A percentile compares a stretch with the other conserved stretches of the same genome.
These are phyloP conservation scores for Seriola dumerili DNA, from an alignment of 2,113 vertebrate species.

Conservation along the genomic window DNA sequence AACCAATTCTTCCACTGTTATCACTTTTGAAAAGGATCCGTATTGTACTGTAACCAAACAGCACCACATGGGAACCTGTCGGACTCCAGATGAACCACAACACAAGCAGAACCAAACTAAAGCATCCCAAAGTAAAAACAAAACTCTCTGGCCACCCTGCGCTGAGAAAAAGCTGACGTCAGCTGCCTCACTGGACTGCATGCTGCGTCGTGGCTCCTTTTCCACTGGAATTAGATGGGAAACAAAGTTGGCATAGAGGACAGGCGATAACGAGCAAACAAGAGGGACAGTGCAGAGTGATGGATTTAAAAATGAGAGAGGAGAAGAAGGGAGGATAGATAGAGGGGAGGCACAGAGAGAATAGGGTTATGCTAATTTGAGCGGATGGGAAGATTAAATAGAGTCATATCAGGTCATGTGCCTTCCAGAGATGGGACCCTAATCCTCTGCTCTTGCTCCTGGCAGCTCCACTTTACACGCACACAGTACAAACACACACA, in stretches of 20 bases:
- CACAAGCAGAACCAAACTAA: conserved; percentile 29
- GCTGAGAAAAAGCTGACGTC: conserved; percentile 54
- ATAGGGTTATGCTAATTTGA: conserved; percentile 61
- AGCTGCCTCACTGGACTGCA: conserved; percentile 44
- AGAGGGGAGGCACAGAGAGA: conserved; percentile 13
- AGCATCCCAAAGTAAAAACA: conserved; percentile 38
- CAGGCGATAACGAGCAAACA: conserved; percentile 27
- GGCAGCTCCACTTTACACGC: conserved; percentile 15
- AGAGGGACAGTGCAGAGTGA: conserved; percentile 6
- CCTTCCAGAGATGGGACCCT: conserved; percentile 33
- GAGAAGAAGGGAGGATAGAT: conserved; percentile 11
- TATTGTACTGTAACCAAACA: conserved; percentile 12
- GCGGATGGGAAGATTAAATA: conserved; percentile 57
- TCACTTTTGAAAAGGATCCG: conserved; percentile 2
- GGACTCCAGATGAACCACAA: conserved; percentile 31
- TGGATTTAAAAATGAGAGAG: conserved; percentile 17
- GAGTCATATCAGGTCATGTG: conserved; percentile 46
- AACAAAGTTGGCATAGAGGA: conserved; percentile 47
- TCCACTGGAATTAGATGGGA: conserved; percentile 62
- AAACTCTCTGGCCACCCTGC: conserved; percentile 38
- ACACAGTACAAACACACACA: not conserved
- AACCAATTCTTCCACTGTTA: not conserved
- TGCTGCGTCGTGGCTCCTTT: conserved; percentile 32
- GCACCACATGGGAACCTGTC: conserved; percentile 14
- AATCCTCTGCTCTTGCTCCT: conserved; percentile 25